phyloP scores from a whole-genome alignment of 1,140 invertebrate genomes.

The Grapholita molesta region DNA sequence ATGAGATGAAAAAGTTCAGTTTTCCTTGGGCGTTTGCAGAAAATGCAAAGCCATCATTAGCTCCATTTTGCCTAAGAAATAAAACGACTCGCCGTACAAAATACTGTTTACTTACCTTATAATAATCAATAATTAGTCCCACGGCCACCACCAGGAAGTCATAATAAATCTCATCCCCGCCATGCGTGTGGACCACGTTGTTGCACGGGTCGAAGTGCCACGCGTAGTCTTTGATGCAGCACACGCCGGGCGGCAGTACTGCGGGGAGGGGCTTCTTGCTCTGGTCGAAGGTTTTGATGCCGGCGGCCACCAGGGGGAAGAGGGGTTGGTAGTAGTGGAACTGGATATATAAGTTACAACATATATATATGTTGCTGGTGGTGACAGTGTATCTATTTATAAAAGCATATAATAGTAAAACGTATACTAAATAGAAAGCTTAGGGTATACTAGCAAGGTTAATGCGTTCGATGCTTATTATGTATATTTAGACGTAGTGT shows the following conservation, averaged over 20 bases:
- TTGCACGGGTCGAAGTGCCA: conserved; percentile 85
- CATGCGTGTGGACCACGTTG: conserved; percentile 83
- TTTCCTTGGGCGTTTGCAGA: too few species aligned
- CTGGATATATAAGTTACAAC: conserved; percentile 70
- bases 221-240: conserved; percentile 89
- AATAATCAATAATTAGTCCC: conserved; percentile 89
- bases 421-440: too few species aligned
- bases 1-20: too few species aligned
- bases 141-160: conserved; percentile 89
- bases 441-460: too few species aligned
- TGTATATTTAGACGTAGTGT: too few species aligned
- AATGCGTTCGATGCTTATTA: too few species aligned
- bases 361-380: too few species aligned
- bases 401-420: too few species aligned
- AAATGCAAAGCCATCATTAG: too few species aligned
- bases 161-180: conserved; percentile 87
- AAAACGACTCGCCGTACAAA: too few species aligned
- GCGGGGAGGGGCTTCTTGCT: conserved; percentile 81
- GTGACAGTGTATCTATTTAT: too few species aligned
- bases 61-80: too few species aligned
- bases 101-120: conserved; percentile 88
- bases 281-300: conserved; percentile 84
- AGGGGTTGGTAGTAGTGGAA: conserved; percentile 97
- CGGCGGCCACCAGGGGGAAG: conserved; percentile 94
- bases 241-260: conserved; percentile 86